phyloP scores from a whole-genome alignment of 2,888 invertebrate species.

The Ophion slaviceki region DNA sequence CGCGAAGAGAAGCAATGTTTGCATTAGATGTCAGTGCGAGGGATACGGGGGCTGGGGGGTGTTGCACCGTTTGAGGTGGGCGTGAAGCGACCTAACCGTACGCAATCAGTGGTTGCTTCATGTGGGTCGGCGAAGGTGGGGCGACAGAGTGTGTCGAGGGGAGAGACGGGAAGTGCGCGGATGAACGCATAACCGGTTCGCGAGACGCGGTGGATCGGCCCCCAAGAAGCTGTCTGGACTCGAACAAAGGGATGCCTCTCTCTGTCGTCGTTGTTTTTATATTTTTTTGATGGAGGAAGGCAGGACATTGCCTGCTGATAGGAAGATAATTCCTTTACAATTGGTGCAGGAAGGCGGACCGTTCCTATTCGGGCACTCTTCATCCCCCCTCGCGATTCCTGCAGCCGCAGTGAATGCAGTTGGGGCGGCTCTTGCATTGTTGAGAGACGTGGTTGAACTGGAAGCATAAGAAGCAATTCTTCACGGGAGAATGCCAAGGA shows the following conservation, averaged over 20 bases:
- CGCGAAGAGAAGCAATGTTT: not conserved
- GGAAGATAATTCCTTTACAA: slow-evolving; percentile 24
- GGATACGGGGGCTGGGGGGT: not conserved
- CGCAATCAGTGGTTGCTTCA: not conserved
- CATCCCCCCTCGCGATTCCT: not conserved
- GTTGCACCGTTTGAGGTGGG: not conserved
- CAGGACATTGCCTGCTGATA: not conserved
- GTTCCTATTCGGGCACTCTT: slow-evolving; percentile 9
- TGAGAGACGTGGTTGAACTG: slow-evolving; percentile 12
- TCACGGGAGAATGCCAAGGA: slow-evolving; percentile 20
- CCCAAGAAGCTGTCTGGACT: slow-evolving; percentile 1
- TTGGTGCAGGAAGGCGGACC: slow-evolving; percentile 23
- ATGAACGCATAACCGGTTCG: not conserved
- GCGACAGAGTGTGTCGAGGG: not conserved
- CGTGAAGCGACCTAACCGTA: not conserved
- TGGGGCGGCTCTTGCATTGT: slow-evolving; percentile 24
- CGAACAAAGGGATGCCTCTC: slow-evolving; percentile 17
- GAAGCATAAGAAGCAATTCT: slow-evolving; percentile 38
- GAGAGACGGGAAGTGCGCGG: not conserved
- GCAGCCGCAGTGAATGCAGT: slow-evolving; percentile 31
- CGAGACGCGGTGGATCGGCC: not conserved
- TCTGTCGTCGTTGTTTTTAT: slow-evolving; percentile 18
- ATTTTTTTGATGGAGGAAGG: slow-evolving; percentile 19
- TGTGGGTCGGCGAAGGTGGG: not conserved
- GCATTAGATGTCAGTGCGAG: not conserved